Conservation (phyloP, 1,140 invertebrate genomes). For the Ctenoplectra terminalis region DNA sequence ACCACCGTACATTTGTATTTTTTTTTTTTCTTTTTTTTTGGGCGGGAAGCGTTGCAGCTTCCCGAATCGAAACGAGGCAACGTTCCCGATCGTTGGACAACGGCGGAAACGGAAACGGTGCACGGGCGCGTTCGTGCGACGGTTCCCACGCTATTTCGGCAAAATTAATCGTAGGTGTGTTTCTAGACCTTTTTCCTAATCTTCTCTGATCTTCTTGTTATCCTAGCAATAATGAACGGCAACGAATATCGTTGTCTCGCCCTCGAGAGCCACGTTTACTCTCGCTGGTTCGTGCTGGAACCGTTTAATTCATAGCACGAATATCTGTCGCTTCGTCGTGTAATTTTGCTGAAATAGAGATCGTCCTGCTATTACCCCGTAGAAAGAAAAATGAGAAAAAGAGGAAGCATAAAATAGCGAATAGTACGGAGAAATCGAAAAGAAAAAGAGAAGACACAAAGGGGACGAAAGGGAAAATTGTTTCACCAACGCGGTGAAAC, state of each 20-base stretch:
- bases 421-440: too few relatives aligned
- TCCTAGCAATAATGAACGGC: conserved; percentile 49
- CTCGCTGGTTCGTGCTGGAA: not conserved
- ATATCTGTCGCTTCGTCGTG: conserved; percentile 4
- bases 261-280: conserved; percentile 15
- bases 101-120: not conserved
- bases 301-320: not conserved
- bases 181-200: conserved; percentile 21
- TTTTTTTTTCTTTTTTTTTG: too few relatives aligned
- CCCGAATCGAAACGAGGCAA: not conserved
- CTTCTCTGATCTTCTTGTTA: conserved; percentile 29
- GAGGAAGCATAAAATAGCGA: too few relatives aligned
- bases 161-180: conserved; percentile 47
- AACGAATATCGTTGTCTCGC: not conserved
- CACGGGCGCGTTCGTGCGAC: not conserved
- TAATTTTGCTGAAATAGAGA: conserved; percentile 53
- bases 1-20: too few relatives aligned
- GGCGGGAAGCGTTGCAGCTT: not conserved
- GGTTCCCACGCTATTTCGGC: conserved; percentile 48
- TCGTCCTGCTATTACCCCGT: not conserved
- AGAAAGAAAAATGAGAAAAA: not conserved
- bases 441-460: too few relatives aligned
- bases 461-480: conserved; percentile 34
- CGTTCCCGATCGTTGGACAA: not conserved
- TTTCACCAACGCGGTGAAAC: not conserved